Conservation (phyloP, 1,140 invertebrate genomes). For the Lepidotrigona ventralis region DNA sequence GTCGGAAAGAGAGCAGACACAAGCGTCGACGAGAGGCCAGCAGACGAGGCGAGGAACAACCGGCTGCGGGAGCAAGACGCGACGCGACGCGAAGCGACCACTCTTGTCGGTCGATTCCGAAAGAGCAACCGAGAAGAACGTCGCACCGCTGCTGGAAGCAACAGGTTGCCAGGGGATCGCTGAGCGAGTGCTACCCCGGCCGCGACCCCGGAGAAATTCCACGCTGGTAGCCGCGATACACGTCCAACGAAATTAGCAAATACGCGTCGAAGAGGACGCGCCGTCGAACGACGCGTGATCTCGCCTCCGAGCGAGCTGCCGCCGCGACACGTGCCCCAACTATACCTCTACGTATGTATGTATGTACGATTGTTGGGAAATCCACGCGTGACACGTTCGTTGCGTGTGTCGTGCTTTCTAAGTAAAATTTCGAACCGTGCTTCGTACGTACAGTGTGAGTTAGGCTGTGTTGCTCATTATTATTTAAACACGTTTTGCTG, state of each 20-base stretch:
- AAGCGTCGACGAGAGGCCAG: background rate
- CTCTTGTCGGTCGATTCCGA: conserved; percentile 3
- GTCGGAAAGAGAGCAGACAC: conserved; percentile 27
- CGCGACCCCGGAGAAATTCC: conserved; percentile 55
- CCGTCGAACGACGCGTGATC: background rate
- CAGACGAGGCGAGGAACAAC: conserved; percentile 1
- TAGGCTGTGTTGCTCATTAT: too few relatives aligned
- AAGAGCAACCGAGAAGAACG: conserved; percentile 39
- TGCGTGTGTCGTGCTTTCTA: too few relatives aligned
- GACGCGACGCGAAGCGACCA: background rate
- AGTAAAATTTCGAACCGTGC: background rate
- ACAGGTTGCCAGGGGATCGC: conserved; percentile 68
- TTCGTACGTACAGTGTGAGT: too few relatives aligned
- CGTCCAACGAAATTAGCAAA: conserved; percentile 37
- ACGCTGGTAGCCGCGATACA: conserved; percentile 49
- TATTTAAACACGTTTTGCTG: too few relatives aligned
- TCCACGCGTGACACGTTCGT: background rate
- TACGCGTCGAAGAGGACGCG: background rate
- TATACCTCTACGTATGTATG: too few relatives aligned
- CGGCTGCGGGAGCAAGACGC: conserved; percentile 3
- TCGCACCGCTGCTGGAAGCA: conserved; percentile 54
- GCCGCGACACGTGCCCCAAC: background rate
- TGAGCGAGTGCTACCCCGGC: background rate
- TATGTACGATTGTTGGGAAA: background rate
- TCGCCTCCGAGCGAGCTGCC: background rate